Base-by-base conservation (phyloP, 2,797 vertebrate genomes). In the Intellagama lesueurii region DNA sequence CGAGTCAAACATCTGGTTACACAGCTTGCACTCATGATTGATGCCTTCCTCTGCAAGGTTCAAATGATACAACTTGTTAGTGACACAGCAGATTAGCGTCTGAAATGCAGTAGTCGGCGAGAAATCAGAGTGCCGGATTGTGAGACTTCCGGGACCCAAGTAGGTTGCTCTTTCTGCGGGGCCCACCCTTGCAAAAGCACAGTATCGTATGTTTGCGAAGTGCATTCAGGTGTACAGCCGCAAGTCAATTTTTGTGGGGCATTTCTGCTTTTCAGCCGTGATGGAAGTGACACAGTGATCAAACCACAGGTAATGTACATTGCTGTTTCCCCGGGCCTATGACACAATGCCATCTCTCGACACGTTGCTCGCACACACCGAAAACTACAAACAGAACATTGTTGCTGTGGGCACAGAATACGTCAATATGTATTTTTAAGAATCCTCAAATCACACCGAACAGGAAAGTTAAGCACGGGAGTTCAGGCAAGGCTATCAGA, bases 11-110 rank as follows among this genome's bases (percentile, higher is more conserved):
- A 99, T 99, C 99, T 99, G 99, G 98, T 99, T 99, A 98, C 99
- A 99, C 98, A 99, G 99, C 98, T 99, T 99, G 98, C 99, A 99
- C 97, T 99, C 99, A 44, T 99, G 99, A 98, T 99, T 99, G 98
- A 99, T 99, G 97, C 99, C 99, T 98, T 99, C 99, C 98, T 99
- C 99, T 99, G 99, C 97, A 99, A 98, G 97, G 96, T 96, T 96
- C 97, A 97, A 97, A 97, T 96, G 90, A 96, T 96, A 96, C 80
- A 94, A 96, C 94, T 96, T 95, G 94, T 98, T 96, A 97, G 96
- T 93, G 92, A 95, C 93, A 95, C 94, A 93, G 95, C 91, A 95
- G 72, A 94, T 95, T 93, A 92, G 95, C 19, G 0, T 91, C 44
- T 93, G 83, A 92, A 89, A 92, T 40, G 92, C 92, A 91, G 90